Conservation (phyloP, 92 coral and sea anemone genomes). For the Umimayanthus chanpuru region DNA sequence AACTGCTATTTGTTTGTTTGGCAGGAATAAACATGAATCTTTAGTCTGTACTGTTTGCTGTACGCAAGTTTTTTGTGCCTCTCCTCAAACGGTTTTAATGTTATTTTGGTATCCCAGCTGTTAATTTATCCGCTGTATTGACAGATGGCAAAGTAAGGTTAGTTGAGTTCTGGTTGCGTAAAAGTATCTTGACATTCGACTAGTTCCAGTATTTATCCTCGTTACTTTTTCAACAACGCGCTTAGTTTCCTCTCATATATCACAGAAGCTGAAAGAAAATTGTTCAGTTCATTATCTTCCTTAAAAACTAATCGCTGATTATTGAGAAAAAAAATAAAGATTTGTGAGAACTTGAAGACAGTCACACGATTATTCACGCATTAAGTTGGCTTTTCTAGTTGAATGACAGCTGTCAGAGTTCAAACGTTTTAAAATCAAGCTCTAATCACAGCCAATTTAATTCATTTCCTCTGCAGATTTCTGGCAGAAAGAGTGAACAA, state of each 20-base stretch:
- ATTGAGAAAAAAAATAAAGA: conserved; percentile 9
- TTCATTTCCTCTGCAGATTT: conserved; percentile 17
- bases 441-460: conserved; percentile 23
- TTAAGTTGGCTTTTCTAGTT: not conserved
- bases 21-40: not conserved
- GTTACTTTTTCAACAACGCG: too few relatives aligned
- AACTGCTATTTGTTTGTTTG: conserved; percentile 15
- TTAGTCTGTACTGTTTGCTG: not conserved
- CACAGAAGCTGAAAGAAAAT: not conserved
- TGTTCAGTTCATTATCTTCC: not conserved
- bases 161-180: not conserved
- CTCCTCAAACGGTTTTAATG: conserved; percentile 12
- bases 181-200: conserved; percentile 13
- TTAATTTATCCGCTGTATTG: conserved; percentile 7
- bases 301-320: conserved; percentile 34
- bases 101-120: not conserved
- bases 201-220: not conserved
- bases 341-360: not conserved
- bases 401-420: conserved; percentile 7
- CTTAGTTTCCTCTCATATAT: not conserved
- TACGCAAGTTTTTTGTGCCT: not conserved
- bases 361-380: conserved; percentile 14
- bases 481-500: conserved; percentile 6
- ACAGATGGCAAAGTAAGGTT: not conserved
- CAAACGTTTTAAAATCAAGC: not conserved